A percentile compares a stretch with the other conserved stretches of the same genome.
phyloP scores from a whole-genome alignment of 2,797 vertebrate genomes.

The Otolemur crassicaudatus region DNA sequence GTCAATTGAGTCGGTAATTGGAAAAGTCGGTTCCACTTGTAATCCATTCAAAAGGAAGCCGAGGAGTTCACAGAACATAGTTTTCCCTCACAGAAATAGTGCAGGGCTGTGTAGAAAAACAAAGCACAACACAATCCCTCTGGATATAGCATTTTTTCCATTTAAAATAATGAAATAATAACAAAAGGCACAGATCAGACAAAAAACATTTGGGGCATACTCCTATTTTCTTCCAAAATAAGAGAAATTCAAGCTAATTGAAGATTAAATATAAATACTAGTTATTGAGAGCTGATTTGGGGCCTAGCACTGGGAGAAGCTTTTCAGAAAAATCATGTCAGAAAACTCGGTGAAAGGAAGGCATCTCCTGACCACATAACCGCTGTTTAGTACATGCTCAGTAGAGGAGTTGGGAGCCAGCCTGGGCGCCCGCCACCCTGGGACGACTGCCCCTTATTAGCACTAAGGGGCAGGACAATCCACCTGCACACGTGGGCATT shows the following conservation, averaged over 20 bases:
- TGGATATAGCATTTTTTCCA: background rate
- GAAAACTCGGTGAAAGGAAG: background rate
- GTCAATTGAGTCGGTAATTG: conserved; percentile 74
- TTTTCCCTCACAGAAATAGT: conserved; percentile 48
- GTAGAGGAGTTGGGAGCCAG: background rate
- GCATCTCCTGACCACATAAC: background rate
- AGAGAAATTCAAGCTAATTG: background rate
- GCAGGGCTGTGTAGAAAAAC: background rate
- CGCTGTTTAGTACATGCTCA: background rate
- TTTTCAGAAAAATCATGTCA: background rate
- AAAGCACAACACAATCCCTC: background rate
- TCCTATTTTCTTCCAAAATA: background rate
- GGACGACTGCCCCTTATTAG: background rate
- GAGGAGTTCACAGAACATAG: conserved; percentile 46
- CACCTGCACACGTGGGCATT: background rate
- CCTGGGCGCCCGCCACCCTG: background rate
- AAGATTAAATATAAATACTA: conserved; percentile 25
- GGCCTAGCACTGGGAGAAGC: background rate
- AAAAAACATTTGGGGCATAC: background rate
- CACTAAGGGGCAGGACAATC: background rate
- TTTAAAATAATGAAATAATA: conserved; percentile 52
- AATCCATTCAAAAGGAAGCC: conserved; percentile 69
- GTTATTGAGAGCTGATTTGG: background rate
- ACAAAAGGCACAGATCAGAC: background rate
- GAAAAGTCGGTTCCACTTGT: conserved; percentile 76